Evolutionary conservation across 2,113 vertebrate species (phyloP).

Genomic region (Rhombomys opimus): DNA sequence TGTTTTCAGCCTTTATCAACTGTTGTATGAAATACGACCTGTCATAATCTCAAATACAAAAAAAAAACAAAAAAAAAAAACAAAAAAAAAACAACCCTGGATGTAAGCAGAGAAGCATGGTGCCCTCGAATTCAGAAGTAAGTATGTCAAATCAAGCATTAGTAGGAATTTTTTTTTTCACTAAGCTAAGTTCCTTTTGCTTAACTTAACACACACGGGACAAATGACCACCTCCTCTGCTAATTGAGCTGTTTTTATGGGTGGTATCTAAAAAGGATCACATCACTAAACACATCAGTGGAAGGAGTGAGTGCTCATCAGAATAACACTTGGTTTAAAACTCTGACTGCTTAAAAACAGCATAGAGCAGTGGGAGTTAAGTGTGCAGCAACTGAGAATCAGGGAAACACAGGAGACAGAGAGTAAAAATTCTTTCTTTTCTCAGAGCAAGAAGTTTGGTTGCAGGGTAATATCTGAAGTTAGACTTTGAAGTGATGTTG

Average conservation of each 20-base stretch:
- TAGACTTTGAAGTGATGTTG: not conserved
- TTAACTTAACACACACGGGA: not conserved
- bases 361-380: conserved; percentile 53
- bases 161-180: not conserved
- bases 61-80: no score
- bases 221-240: not conserved
- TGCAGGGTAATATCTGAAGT: not conserved
- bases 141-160: not conserved
- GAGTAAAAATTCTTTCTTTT: not conserved
- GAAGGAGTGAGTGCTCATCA: not conserved
- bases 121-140: not conserved
- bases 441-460: not conserved
- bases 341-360: conserved; percentile 33
- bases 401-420: not conserved
- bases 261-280: conserved; percentile 39
- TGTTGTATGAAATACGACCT: not conserved
- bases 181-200: not conserved
- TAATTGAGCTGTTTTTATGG: not conserved
- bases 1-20: not conserved
- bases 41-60: conserved; percentile 6
- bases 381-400: not conserved
- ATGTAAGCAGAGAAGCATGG: not conserved
- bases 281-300: conserved; percentile 27
- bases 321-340: conserved; percentile 14
- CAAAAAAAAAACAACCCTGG: no score